phyloP scores from a whole-genome alignment of 2,888 invertebrate species.

The Odontothrips loti region DNA sequence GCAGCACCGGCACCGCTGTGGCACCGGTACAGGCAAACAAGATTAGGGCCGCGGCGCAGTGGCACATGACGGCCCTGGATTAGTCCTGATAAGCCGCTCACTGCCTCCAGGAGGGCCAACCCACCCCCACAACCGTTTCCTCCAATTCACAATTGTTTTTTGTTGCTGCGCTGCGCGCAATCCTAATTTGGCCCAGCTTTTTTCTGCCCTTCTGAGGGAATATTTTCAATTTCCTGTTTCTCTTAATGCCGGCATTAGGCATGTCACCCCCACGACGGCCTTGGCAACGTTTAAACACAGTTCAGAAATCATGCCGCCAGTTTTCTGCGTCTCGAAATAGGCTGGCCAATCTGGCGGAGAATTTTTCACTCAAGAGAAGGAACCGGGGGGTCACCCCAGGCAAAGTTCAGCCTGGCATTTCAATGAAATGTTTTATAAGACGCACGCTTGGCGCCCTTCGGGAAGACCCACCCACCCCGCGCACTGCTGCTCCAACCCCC shows the following conservation, averaged over 20 bases:
- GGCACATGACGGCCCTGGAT: constrained; percentile 20
- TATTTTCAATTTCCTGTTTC: no score
- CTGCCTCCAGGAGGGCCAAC: not conserved
- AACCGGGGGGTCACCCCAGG: not conserved
- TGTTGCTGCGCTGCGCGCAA: no score
- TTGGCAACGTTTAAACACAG: no score
- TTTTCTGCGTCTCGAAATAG: no score
- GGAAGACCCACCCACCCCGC: not conserved
- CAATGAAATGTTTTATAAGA: not conserved
- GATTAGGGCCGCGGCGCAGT: constrained; percentile 16
- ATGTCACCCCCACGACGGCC: no score
- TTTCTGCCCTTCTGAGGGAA: not conserved
- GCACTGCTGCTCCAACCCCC: not conserved
- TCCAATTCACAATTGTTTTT: not conserved
- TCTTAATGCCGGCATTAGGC: no score
- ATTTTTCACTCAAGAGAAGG: no score
- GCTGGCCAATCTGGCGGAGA: no score
- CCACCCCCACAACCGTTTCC: not conserved
- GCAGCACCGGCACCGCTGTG: not conserved
- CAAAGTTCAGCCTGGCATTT: constrained; percentile 22
- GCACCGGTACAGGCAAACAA: constrained; percentile 20
- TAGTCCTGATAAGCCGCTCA: constrained; percentile 23
- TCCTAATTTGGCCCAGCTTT: not conserved
- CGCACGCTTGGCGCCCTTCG: not conserved
- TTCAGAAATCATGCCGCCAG: no score